Percentiles rank a stretch among this genome's conserved stretches.
Evolutionary conservation across 2,888 invertebrate genomes (phyloP).

Genomic region (Dromius quadrimaculatus): DNA sequence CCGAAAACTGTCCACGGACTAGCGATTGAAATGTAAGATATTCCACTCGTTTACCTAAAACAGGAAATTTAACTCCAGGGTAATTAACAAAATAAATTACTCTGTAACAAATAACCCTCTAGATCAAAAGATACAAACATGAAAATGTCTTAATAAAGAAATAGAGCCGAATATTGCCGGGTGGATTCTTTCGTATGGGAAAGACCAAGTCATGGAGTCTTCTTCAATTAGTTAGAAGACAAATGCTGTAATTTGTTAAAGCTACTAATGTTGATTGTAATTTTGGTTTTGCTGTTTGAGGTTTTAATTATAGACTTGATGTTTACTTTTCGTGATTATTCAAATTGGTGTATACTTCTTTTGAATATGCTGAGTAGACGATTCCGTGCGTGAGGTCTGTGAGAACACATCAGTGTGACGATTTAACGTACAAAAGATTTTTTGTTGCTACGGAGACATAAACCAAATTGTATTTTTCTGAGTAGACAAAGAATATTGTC

Average conservation of each 20-base stretch:
- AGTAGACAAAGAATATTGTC: neutral
- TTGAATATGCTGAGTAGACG: slow-evolving; percentile 22
- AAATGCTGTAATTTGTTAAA: slow-evolving; percentile 24
- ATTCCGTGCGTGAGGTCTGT: slow-evolving; percentile 9
- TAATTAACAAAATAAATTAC: slow-evolving; percentile 38
- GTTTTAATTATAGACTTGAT: slow-evolving; percentile 16
- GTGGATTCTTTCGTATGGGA: slow-evolving; percentile 17
- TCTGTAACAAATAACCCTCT: slow-evolving; percentile 24
- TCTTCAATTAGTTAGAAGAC: slow-evolving; percentile 22
- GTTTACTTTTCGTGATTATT: slow-evolving; percentile 12
- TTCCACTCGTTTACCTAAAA: slow-evolving; percentile 17
- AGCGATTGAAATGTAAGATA: slow-evolving; percentile 21
- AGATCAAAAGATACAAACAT: slow-evolving; percentile 8
- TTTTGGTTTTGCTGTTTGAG: slow-evolving; percentile 7
- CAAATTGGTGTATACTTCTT: slow-evolving; percentile 14
- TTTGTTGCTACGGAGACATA: neutral
- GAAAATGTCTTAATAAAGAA: slow-evolving; percentile 31
- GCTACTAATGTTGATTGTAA: slow-evolving; percentile 19
- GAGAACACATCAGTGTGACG: slow-evolving; percentile 6
- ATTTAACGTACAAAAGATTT: slow-evolving; percentile 2
- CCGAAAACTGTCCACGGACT: slow-evolving; percentile 4
- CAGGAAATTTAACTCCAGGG: slow-evolving; percentile 21
- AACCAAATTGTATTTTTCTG: neutral
- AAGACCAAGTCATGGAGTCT: slow-evolving; percentile 1
- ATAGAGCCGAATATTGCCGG: neutral